phyloP scores from a whole-genome alignment of 2,888 invertebrate genomes.

The Drosophila kuntzei region DNA sequence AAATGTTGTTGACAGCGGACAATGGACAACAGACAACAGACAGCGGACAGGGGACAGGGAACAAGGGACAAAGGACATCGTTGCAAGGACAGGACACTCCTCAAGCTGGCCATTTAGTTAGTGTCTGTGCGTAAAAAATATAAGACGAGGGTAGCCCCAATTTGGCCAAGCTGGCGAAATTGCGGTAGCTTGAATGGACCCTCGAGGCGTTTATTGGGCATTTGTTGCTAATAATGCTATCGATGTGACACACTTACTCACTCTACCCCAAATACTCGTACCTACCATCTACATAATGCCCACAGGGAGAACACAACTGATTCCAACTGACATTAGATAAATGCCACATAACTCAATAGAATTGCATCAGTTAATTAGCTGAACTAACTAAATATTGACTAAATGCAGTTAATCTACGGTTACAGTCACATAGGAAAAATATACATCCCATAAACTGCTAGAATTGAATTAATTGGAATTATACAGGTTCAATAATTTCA shows the following conservation, averaged over 20 bases:
- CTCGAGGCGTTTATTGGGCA: slow-evolving; percentile 62
- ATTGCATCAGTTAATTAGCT: slow-evolving; percentile 15
- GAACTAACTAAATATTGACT: not conserved
- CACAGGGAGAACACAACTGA: not conserved
- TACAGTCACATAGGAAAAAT: too few relatives aligned
- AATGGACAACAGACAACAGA: slow-evolving; percentile 41
- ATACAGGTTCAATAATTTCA: too few relatives aligned
- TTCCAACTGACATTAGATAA: not conserved
- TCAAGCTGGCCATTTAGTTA: slow-evolving; percentile 61
- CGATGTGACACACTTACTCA: slow-evolving; percentile 59
- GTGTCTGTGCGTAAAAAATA: slow-evolving; percentile 26
- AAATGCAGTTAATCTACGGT: not conserved
- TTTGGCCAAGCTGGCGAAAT: slow-evolving; percentile 69
- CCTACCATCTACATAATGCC: slow-evolving; percentile 1
- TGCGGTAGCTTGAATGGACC: slow-evolving; percentile 49
- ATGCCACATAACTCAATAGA: slow-evolving; percentile 7
- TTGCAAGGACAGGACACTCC: slow-evolving; percentile 13
- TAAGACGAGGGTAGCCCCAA: slow-evolving; percentile 69
- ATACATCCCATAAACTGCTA: too few relatives aligned
- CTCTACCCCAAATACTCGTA: not conserved
- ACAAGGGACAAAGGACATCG: slow-evolving; percentile 9
- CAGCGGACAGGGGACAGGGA: slow-evolving; percentile 54
- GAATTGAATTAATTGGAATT: too few relatives aligned
- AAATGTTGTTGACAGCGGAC: slow-evolving; percentile 80
- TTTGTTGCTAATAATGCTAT: slow-evolving; percentile 79